A percentile compares a stretch with the other conserved stretches of the same genome.
phyloP scores from a whole-genome alignment of 2,888 invertebrate genomes.

The Eristalis tenax region DNA sequence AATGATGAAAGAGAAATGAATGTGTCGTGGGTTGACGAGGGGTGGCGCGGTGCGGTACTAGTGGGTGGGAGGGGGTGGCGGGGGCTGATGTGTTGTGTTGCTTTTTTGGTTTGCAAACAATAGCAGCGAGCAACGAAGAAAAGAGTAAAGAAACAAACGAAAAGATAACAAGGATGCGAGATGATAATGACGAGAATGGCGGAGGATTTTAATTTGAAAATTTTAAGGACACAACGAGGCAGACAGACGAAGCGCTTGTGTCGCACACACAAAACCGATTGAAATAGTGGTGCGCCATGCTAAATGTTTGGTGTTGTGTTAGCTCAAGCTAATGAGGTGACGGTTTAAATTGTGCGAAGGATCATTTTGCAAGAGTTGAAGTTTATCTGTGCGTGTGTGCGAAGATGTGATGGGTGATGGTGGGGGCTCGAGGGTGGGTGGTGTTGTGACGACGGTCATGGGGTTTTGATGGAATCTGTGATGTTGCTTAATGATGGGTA shows the following conservation, averaged over 20 bases:
- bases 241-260: background rate
- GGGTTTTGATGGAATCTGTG: conserved; percentile 36
- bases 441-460: background rate
- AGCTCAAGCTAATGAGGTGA: conserved; percentile 69
- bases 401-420: too few relatives aligned
- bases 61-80: too few relatives aligned
- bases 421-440: background rate
- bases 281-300: conserved; percentile 42
- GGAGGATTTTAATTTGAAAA: conserved; percentile 64
- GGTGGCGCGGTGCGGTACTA: background rate
- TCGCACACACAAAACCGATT: conserved; percentile 14
- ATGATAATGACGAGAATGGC: conserved; percentile 49
- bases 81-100: conserved; percentile 7
- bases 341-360: conserved; percentile 50
- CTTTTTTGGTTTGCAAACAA: conserved; percentile 23
- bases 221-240: conserved; percentile 38
- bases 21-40: conserved; percentile 57
- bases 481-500: conserved; percentile 64
- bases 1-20: conserved; percentile 54
- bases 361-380: background rate
- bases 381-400: too few relatives aligned
- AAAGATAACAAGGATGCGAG: conserved; percentile 74
- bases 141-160: background rate
- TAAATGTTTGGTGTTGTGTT: conserved; percentile 54
- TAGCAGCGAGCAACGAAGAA: background rate